Percentiles rank a stretch among this genome's conserved stretches.
These are phyloP conservation scores for Galagoides demidoff DNA, from an alignment of 2,797 vertebrate species.

Conservation along the genomic window DNA sequence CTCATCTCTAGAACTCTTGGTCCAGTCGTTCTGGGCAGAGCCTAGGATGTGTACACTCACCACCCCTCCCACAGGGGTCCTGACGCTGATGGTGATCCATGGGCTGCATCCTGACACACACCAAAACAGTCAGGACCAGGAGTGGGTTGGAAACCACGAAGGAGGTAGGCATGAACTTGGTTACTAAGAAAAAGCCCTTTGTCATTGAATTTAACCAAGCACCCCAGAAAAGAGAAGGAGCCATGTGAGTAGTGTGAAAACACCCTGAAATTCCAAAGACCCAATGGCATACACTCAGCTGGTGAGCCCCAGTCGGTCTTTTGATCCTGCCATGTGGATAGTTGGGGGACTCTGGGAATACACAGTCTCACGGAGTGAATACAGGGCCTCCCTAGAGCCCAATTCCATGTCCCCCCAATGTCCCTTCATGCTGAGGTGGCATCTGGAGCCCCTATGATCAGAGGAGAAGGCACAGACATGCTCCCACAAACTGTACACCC, in stretches of 20 bases:
- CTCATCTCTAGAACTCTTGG: not conserved
- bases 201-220: not conserved
- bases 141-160: not conserved
- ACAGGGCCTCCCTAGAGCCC: not conserved
- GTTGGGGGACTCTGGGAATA: not conserved
- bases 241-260: not conserved
- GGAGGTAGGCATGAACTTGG: not conserved
- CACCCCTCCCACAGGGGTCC: not conserved
- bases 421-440: not conserved
- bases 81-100: too few relatives aligned
- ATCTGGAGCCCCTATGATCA: accelerated
- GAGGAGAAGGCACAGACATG: not conserved
- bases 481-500: accelerated
- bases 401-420: accelerated
- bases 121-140: not conserved
- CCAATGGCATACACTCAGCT: not conserved
- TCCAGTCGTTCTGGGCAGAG: not conserved
- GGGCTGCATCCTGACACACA: not conserved
- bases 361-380: not conserved
- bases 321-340: not conserved
- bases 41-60: not conserved
- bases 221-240: not conserved
- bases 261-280: not conserved
- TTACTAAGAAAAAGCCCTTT: not conserved
- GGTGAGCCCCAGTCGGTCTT: not conserved